Evolutionary conservation across 2,888 invertebrate genomes (phyloP), one percentile per base, ranked within the genome.

Genomic region (Phyllotreta cruciferae): DNA sequence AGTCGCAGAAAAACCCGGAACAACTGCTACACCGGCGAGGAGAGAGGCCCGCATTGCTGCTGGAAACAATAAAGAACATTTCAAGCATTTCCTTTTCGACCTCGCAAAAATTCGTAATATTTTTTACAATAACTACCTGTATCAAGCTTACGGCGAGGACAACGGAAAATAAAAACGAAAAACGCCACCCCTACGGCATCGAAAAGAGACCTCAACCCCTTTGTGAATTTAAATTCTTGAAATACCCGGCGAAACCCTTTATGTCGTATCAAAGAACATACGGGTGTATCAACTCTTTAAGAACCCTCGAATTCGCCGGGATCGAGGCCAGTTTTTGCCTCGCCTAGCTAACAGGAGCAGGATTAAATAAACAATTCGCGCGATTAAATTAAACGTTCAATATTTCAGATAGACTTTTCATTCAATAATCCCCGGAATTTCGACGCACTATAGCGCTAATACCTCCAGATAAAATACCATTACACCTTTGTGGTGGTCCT

Each of bases 181-280:
- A 62, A 62, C 44, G 42, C 57, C 60, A 49, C 64, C 66, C 64
- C 57, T 42, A 50, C 60, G 9, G 34, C 53, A 49, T 56, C 55
- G 56, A 64, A 57, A 64, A 66, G 64, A 68, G 64, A 68, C 68
- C 66, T 64, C 66, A 64, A 61, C 52, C 63, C 68, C 68, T 68
- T 68, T 68, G 68, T 68, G 66, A 64, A 68, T 68, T 64, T 60
- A 63, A 66, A 68, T 68, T 68, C 68, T 68, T 68, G 66, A 56
- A 68, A 68, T 66, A 57, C 64, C 44, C 55, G 54, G 41, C 67
- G 24, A 24, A 64, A 64, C 62, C 66, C 65, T 68, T 68, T 66
- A 41, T 41, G 58, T 41, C 58, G 39, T 66, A 57, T 64, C 66
- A 68, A 68, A 68, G 68, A 63, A 63, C 64, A 66, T 66, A 68